phyloP scores from a whole-genome alignment of 2,888 invertebrate genomes.

The Hydrotaea diabolus region DNA sequence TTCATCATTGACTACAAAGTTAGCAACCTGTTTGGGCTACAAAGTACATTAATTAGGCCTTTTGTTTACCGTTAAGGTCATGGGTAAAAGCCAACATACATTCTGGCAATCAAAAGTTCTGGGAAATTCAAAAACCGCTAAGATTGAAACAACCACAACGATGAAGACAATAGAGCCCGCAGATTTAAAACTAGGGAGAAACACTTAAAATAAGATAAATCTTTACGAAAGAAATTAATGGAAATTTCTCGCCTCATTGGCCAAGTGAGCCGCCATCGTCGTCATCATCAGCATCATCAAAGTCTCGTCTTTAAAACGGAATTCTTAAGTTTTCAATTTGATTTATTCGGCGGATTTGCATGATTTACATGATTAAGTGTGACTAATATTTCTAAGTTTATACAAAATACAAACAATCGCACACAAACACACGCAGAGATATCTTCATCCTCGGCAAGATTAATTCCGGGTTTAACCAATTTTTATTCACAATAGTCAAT shows the following conservation, averaged over 20 bases:
- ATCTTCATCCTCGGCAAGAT: neutral
- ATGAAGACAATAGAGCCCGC: neutral
- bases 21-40: neutral
- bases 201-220: constrained; percentile 28
- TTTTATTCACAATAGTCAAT: neutral
- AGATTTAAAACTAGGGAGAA: neutral
- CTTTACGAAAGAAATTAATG: constrained; percentile 32
- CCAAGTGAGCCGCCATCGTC: too few relatives aligned
- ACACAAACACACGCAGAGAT: neutral
- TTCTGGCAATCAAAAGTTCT: neutral
- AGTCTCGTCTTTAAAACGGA: constrained; percentile 14
- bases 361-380: constrained; percentile 46
- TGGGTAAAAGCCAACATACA: neutral
- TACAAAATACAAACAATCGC: neutral
- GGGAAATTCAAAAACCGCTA: neutral
- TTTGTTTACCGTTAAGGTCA: constrained; percentile 41
- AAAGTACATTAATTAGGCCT: constrained; percentile 20
- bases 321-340: constrained; percentile 1
- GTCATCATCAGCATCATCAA: neutral
- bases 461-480: constrained; percentile 51
- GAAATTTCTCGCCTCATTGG: constrained; percentile 31
- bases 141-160: too few relatives aligned
- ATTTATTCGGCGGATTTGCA: constrained; percentile 35
- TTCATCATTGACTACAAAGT: neutral
- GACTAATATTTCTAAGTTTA: constrained; percentile 40